phyloP scores from a whole-genome alignment of 2,888 invertebrate species.

The Eupithecia abbreviata region DNA sequence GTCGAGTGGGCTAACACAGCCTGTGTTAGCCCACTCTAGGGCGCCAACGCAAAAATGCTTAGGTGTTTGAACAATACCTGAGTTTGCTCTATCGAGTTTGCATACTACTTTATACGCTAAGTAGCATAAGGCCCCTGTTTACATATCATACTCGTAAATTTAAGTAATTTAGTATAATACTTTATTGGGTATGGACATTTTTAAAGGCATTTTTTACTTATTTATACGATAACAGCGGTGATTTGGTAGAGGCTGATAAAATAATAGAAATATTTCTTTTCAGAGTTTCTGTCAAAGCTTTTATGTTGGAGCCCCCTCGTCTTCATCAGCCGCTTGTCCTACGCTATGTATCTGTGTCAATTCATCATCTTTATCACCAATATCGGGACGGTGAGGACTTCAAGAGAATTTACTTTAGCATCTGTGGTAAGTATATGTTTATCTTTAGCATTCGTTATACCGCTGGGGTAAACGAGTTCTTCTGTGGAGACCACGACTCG shows the following conservation, averaged over 20 bases:
- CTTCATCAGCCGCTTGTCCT: slow-evolving; percentile 86
- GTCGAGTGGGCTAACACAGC: too few relatives aligned
- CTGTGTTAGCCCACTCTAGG: not conserved
- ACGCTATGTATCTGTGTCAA: slow-evolving; percentile 86
- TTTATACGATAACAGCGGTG: not conserved
- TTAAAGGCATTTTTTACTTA: too few relatives aligned
- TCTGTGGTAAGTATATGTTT: slow-evolving; percentile 79
- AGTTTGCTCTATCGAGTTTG: slow-evolving; percentile 1
- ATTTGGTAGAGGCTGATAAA: not conserved
- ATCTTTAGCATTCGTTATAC: not conserved
- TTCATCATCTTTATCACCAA: slow-evolving; percentile 87
- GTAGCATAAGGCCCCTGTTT: not conserved
- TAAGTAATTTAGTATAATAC: too few relatives aligned
- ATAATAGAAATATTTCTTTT: slow-evolving; percentile 4
- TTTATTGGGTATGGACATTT: too few relatives aligned
- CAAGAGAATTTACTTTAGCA: slow-evolving; percentile 83
- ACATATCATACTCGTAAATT: not conserved
- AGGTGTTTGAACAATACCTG: not conserved
- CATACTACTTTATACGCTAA: not conserved
- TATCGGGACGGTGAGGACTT: slow-evolving; percentile 84
- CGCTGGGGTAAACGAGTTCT: not conserved
- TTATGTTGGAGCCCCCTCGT: slow-evolving; percentile 83
- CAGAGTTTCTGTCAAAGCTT: slow-evolving; percentile 79
- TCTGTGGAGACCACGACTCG: too few relatives aligned
- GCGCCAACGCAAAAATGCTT: slow-evolving; percentile 6